Evolutionary conservation across 2,888 invertebrate genomes (phyloP), one percentile per base, ranked within the genome.

Genomic region (Cryptosula pallasiana): DNA sequence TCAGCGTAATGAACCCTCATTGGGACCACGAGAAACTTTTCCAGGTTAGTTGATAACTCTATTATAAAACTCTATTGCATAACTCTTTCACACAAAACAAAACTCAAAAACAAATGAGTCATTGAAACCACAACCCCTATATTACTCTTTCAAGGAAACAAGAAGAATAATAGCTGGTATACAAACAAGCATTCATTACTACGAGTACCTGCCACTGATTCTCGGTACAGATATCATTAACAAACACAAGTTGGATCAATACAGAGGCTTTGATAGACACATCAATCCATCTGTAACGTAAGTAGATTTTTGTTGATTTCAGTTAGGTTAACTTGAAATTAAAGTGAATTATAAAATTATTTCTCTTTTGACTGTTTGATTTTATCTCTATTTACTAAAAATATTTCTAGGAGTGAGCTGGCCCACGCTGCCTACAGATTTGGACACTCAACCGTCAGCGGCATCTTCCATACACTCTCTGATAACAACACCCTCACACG

Each of bases 141-240:
- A 20, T 45, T 20, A 45, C 5, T 45, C 5, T 45, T 45, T 13
- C 5, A 29, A 63, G 63, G 63, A 63, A 63, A 63, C 63, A 25
- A 63, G 63, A 63, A 63, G 27, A 63, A 63, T 63, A 27, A 63
- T 63, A 5, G 20, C 63, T 32, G 63, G 29, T n/a, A 32, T 63
- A 9, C 29, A 63, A n/a, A 2, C 63, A 9, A 63, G 32, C 63
- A 63, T 63, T 32, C 63, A 63, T 32, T 63, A 13, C 32, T 63
- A 63, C 34, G 63, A 63, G 63, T 63, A 34, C 32, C 63, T 63
- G 13, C 63, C 63, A 5, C 25, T 63, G 1, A 34, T 63, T 32
- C 27, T 63, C 9, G 63, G 63, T 9, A 32, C 2, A 32, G 29
- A 27, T n/a, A 63, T 32, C 5, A 32, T 63, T 5, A 63, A 32